Base-by-base conservation (phyloP, 2,797 vertebrate genomes). In the Pangasius mekongensis region DNA sequence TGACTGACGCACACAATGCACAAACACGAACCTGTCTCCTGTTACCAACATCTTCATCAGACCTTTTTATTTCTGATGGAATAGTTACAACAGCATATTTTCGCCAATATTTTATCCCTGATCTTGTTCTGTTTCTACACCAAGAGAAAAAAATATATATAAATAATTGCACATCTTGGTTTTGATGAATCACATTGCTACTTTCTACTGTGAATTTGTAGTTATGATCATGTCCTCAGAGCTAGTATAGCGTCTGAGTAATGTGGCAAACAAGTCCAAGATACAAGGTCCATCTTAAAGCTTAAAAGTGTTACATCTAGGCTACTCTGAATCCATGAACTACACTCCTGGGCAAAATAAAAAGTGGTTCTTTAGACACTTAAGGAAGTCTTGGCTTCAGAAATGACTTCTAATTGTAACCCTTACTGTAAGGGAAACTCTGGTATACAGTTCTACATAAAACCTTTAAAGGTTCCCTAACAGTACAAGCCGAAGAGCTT, bases 1-100 rank as follows among this genome's bases (percentile, higher is more conserved):
- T 96, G 91, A 94, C 95, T 95, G 94, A 52, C 43, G 30, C 47
- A 67, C 62, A 82, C 33, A 36, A 81, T 5, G 24, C 18, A 24
- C 30, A 24, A 33, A 10, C 52, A 36, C 77, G 9, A 62, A 16
- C 33, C 33, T 82, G 80, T n/a, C 18, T 18, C 3, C 74, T 16
- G 0, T 30, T 77, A 7, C 74, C 78, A 58, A 27, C 33, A 3
- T 6, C 43, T 49, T 18, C 30, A 33, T 11, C 81, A 62, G 11
- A 27, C 13, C 36, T n/a, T 39, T 60, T 13, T 27, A 77, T 14
- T 76, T 5, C 11, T 73, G 20, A 2, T 8, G 5, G 3, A 54
- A 33, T 30, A 60, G 27, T 27, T 39, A 36, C 24, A 1, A 36
- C 22, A n/a, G 18, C 5, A n/a, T 10, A 66, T 66, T 66, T 13